Percentiles rank a stretch among this genome's conserved stretches.
These are phyloP conservation scores for Sciurus niger DNA, from an alignment of 2,113 vertebrate genomes.

Conservation along the genomic window DNA sequence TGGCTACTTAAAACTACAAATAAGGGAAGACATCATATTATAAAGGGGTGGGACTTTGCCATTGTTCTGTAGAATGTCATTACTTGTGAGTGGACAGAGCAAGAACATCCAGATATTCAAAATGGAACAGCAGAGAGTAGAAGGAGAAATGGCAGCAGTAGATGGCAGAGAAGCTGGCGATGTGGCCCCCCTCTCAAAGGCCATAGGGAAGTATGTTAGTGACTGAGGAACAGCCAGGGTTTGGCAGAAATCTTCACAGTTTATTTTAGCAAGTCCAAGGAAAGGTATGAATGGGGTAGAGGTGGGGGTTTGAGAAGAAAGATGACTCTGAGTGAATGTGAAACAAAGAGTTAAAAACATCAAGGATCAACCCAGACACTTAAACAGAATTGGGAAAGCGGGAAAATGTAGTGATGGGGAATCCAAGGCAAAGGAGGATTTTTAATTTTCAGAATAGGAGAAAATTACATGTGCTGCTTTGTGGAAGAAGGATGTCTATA, in stretches of 20 bases:
- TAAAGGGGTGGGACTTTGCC: not conserved
- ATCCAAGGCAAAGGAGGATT: not conserved
- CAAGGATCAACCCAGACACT: not conserved
- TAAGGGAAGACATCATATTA: not conserved
- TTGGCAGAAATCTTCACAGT: not conserved
- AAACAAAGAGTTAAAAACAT: not conserved
- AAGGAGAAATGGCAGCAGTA: not conserved
- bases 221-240: not conserved
- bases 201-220: not conserved
- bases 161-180: not conserved
- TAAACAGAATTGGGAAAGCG: not conserved
- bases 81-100: not conserved
- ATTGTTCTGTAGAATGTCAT: not conserved
- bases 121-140: not conserved
- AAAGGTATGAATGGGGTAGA: not conserved
- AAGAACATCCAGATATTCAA: not conserved
- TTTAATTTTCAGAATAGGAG: not conserved
- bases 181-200: not conserved
- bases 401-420: not conserved
- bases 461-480: not conserved
- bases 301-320: not conserved
- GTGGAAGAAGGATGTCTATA: not conserved
- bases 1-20: not conserved
- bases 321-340: not conserved
- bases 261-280: not conserved